These are phyloP conservation scores for Drosophila grimshawi DNA, from an alignment of 1,140 invertebrate species.

Conservation along the genomic window DNA sequence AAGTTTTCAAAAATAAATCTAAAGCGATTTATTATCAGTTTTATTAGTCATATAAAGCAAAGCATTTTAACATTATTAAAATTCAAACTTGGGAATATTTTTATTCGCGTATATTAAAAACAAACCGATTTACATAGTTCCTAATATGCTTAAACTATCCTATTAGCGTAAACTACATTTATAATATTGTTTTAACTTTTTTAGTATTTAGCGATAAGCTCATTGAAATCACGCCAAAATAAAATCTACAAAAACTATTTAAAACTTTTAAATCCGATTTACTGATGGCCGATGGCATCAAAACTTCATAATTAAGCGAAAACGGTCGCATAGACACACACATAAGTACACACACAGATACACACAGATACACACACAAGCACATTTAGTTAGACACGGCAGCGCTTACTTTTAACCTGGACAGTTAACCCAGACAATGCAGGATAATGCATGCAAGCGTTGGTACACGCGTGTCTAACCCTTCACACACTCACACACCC, in stretches of 20 bases:
- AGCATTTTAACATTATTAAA: too few species aligned
- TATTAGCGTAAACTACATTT: neutral
- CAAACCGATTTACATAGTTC: neutral
- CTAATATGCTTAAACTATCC: neutral
- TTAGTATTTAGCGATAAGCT: neutral
- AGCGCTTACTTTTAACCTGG: slow-evolving; percentile 44
- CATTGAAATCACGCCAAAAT: slow-evolving; percentile 7
- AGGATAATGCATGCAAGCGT: slow-evolving; percentile 27
- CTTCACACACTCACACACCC: neutral
- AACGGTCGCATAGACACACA: slow-evolving; percentile 2
- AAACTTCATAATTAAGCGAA: slow-evolving; percentile 47
- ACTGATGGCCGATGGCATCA: slow-evolving; percentile 20
- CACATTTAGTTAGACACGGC: slow-evolving; percentile 4
- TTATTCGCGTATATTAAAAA: too few species aligned
- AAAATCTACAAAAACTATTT: slow-evolving; percentile 20
- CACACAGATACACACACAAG: neutral
- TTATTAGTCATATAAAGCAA: too few species aligned
- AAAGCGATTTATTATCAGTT: too few species aligned
- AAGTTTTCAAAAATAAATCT: too few species aligned
- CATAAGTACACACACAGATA: neutral
- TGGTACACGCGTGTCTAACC: slow-evolving; percentile 3
- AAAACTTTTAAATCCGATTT: slow-evolving; percentile 40
- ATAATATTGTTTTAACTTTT: slow-evolving; percentile 14
- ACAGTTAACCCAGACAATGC: slow-evolving; percentile 48
- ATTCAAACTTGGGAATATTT: too few species aligned